Evolutionary conservation across 2,113 vertebrate species (phyloP).

Genomic region (Eretmochelys imbricata): DNA sequence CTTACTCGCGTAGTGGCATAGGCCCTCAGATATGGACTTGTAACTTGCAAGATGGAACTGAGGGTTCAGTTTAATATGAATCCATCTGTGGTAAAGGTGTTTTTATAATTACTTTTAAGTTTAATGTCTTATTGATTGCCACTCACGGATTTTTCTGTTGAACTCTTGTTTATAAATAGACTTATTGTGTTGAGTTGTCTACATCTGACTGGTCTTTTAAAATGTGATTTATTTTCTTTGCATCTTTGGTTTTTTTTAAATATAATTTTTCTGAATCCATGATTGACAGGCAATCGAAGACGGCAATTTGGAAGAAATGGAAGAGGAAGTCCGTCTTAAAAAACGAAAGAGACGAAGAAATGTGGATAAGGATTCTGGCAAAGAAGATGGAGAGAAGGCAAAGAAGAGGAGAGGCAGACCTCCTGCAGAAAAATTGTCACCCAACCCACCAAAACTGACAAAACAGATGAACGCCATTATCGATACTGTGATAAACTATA

Average conservation of each 20-base stretch:
- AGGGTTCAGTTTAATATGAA: neutral
- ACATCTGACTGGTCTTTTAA: neutral
- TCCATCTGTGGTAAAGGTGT: neutral
- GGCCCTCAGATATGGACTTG: conserved; percentile 30
- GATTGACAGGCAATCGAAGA: conserved; percentile 92
- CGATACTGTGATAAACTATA: conserved; percentile 98
- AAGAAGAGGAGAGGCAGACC: conserved; percentile 96
- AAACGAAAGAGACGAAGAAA: conserved; percentile 95
- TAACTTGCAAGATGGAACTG: conserved; percentile 9
- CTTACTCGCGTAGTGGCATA: neutral
- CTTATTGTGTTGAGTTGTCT: neutral
- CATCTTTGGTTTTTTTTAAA: conserved; percentile 44
- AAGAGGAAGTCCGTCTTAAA: conserved; percentile 97
- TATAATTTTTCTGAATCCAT: conserved; percentile 5
- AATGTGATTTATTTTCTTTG: neutral
- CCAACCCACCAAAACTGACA: conserved; percentile 94
- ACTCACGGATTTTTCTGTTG: neutral
- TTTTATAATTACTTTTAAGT: conserved; percentile 27
- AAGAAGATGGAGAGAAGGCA: conserved; percentile 89
- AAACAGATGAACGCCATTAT: conserved; percentile 97
- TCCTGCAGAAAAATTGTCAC: conserved; percentile 94
- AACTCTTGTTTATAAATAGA: neutral
- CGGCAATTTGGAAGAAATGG: conserved; percentile 98
- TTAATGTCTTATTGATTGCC: neutral
- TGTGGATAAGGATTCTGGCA: conserved; percentile 89